Base-by-base conservation (phyloP, 2,888 invertebrate genomes). In the Ligdia adustata region DNA sequence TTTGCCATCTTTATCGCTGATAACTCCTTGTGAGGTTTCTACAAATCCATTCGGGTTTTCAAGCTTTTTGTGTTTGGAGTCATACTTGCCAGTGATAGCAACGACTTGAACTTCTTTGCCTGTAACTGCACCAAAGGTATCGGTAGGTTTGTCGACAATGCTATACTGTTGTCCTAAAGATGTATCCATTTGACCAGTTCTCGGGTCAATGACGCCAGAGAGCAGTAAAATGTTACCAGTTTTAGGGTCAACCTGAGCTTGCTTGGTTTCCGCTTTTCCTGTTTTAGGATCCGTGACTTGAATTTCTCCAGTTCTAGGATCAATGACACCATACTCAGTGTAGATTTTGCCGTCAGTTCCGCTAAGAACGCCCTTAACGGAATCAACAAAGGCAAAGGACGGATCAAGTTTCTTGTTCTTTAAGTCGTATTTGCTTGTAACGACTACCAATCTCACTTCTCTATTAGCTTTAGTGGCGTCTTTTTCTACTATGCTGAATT, bases 1-100 rank as follows among this genome's bases (percentile, higher is more conserved):
- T 82, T 93, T 94, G 50, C 93, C 92, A 27, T 94, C 94, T 79
- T 93, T 93, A 55, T 93, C 93, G 60, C 93, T 93, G 53, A 94
- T 92, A 60, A 93, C 88, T 45, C 85, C 84, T 71, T 83, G 80
- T 0, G 89, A 89, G 1, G 82, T 85, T 60, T 90, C 92, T 18
- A 92, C 77, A 32, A 88, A 90, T 11, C 92, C 92, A 35, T 90
- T 91, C 4, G 92, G 91, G 54, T 91, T 83, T 53, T 93, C 92
- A 5, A 93, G 71, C 66, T 91, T 91, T 42, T 92, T 92, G 27
- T 83, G 90, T 71, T 93, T 92, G 0, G 91, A 82, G 60, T 93
- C 93, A 57, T 91, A 92, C 70, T 91, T 92, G 12, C 89, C 91
- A 2, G 93, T 93, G 1, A 93, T 84, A 0, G 92, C 92, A 13